These are phyloP conservation scores for Mus musculus DNA, from an alignment of 2,113 vertebrate species.

Conservation along the genomic window GRCm39 chr13:78607501-78608000, in stretches of 20 bases:
- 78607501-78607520: neutral
- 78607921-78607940: neutral
- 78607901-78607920: neutral
- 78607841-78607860: neutral
- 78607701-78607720: neutral
- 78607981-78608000: neutral
- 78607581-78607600: neutral
- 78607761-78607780: neutral
- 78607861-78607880: neutral
- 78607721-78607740: neutral
- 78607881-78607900: neutral
- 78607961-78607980: neutral
- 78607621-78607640: neutral
- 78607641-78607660: slow-evolving; percentile 43
- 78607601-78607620: neutral
- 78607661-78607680: neutral
- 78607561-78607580: slow-evolving; percentile 8
- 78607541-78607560: neutral
- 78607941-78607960: neutral
- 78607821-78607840: neutral
- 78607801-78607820: neutral
- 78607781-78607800: slow-evolving; percentile 20
- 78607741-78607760: neutral
- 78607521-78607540: neutral
- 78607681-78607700: slow-evolving; percentile 42